Base-by-base conservation (phyloP, 2,113 vertebrate species). In the Trematomus loennbergii region DNA sequence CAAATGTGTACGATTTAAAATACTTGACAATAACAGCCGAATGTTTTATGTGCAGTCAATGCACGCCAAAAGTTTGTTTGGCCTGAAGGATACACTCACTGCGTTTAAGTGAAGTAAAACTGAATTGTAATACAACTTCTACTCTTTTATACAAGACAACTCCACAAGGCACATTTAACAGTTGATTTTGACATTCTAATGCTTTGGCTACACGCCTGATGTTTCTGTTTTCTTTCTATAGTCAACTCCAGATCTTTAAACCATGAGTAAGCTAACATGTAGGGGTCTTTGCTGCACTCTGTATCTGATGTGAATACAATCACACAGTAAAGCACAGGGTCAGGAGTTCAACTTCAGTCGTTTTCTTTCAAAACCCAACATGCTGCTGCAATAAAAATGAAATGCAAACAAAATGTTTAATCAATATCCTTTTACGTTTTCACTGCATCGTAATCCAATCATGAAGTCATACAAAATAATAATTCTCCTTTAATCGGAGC, bases 401-500 rank as follows among this genome's bases (percentile, higher is more conserved):
- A 83, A 61, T 20, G 17, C 12, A 12, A 69, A 77, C 33, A 22
- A 20, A 46, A 53, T 16, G 3, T 59, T 9, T 45, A 45, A 12
- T 50, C 50, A 49, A 12, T 72, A 36, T 40, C 17, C 43, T 8
- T 8, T 16, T 43, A 15, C 53, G 20, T 72, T 58, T 61, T 73
- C 59, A 62, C 49, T 40, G 43, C 18, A 46, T 16, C 49, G 5
- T 20, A 83, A 71, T 80, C 22, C 61, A 72, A 70, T 65, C 66
- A 76, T 52, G 25, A 64, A 36, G 48, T 62, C 50, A 80, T 86
- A 73, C 75, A 83, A 81, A 71, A 43, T 49, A 79, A 72, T 13
- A 36, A 86, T 83, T 69, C 68, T 77, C 79, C 58, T 75, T 71
- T 50, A 40, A 75, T 86, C 72, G 78, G 49, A 54, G 54, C 36